Conservation (phyloP, 2,888 invertebrate genomes). For the Portevinia maculata region DNA sequence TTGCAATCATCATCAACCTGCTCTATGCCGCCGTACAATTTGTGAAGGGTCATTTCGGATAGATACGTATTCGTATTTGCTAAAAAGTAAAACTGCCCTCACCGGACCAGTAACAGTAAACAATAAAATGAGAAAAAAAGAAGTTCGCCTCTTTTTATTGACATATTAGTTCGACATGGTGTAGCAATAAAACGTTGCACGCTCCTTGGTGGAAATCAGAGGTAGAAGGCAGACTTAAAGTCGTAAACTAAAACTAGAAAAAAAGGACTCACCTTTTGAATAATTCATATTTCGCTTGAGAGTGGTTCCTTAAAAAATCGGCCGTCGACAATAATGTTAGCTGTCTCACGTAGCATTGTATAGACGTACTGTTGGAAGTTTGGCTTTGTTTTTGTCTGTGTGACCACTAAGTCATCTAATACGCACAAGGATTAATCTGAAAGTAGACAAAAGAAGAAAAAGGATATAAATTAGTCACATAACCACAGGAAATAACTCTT, state of each 20-base stretch:
- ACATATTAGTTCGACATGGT: constrained; percentile 59
- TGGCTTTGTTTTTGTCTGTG: not conserved
- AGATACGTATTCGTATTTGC: no score
- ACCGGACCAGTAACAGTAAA: constrained; percentile 61
- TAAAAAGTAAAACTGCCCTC: constrained; percentile 43
- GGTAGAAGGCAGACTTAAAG: not conserved
- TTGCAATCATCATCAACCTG: constrained; percentile 73
- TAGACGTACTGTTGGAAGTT: constrained; percentile 30
- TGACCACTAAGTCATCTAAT: constrained; percentile 49
- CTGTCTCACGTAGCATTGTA: constrained; percentile 64
- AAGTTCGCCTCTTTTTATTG: constrained; percentile 44
- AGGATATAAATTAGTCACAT: constrained; percentile 70
- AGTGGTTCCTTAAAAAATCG: constrained; percentile 64
- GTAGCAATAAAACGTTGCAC: constrained; percentile 58
- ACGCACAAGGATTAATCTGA: constrained; percentile 55
- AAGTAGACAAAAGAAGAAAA: constrained; percentile 47
- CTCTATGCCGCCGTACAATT: constrained; percentile 62
- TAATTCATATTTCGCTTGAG: constrained; percentile 80
- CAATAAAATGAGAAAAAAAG: constrained; percentile 21
- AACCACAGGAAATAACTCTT: constrained; percentile 56
- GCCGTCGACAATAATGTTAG: constrained; percentile 47
- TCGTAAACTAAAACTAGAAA: not conserved
- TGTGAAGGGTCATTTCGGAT: constrained; percentile 51
- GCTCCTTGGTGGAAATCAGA: not conserved
- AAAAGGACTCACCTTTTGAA: constrained; percentile 82